Conservation (phyloP, 2,113 vertebrate species). For the Prolemur simus region DNA sequence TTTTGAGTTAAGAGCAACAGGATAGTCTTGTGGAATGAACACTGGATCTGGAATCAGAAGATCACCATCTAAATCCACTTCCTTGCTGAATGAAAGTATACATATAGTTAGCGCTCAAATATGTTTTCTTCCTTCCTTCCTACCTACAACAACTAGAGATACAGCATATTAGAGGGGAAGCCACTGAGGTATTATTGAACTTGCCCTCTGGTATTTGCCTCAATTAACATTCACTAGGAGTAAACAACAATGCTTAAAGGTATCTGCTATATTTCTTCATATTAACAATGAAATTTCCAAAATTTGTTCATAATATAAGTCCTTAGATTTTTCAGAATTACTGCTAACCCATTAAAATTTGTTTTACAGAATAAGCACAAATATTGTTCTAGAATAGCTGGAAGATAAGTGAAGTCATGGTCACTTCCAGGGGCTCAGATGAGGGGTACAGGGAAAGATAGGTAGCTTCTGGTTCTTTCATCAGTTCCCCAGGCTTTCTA, state of each 20-base stretch:
- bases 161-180: background rate
- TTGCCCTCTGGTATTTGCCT: background rate
- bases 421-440: background rate
- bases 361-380: conserved; percentile 9
- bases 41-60: background rate
- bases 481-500: background rate
- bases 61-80: conserved; percentile 13
- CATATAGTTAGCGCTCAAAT: background rate
- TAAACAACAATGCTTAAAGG: background rate
- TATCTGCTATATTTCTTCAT: background rate
- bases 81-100: background rate
- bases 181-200: background rate
- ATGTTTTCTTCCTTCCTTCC: background rate
- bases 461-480: background rate
- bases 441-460: background rate
- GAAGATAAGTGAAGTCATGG: background rate
- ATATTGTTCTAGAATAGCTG: background rate
- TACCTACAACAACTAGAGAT: conserved; percentile 28
- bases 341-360: background rate
- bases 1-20: background rate
- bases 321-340: conserved; percentile 19
- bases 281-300: background rate
- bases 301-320: conserved; percentile 14
- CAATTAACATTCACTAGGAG: background rate
- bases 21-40: background rate